Evolutionary conservation across 2,888 invertebrate species (phyloP).

Genomic region (Suillia variegata): DNA sequence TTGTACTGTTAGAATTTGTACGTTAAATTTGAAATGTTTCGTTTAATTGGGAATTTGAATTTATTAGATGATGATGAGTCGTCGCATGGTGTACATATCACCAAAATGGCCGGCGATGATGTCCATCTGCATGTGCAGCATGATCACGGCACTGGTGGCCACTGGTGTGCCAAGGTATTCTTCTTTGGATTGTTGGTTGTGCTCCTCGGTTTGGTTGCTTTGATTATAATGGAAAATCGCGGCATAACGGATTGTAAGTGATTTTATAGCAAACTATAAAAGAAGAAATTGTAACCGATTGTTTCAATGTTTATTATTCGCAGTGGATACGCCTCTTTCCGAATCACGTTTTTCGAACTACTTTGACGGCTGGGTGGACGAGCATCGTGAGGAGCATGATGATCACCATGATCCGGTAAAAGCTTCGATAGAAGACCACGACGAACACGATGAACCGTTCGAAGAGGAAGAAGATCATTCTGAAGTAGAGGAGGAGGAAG

Average conservation of each 20-base stretch:
- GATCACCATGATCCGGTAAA: constrained; percentile 53
- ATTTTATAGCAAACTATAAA: neutral
- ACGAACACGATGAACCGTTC: constrained; percentile 51
- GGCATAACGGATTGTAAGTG: constrained; percentile 77
- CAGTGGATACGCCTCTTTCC: constrained; percentile 67
- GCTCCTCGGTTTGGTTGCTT: constrained; percentile 73
- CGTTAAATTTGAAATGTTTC: no score
- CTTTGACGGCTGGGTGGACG: constrained; percentile 77
- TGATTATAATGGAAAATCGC: constrained; percentile 80
- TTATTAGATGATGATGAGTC: constrained; percentile 51
- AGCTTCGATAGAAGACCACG: constrained; percentile 52
- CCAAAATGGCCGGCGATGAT: constrained; percentile 68
- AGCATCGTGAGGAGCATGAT: constrained; percentile 55
- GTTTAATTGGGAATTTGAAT: no score
- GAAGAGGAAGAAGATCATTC: constrained; percentile 48
- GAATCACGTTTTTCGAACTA: constrained; percentile 77
- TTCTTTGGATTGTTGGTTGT: constrained; percentile 78
- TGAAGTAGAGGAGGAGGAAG: constrained; percentile 46
- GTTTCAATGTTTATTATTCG: no score
- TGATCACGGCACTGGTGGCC: constrained; percentile 79
- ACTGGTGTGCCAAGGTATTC: constrained; percentile 82
- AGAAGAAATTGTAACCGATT: no score
- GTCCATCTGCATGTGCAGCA: constrained; percentile 78
- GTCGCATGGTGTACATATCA: constrained; percentile 59
- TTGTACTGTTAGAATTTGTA: neutral